Evolutionary conservation across 2,888 invertebrate species (phyloP), one percentile per base, ranked within the genome.

Genomic region (Rhamnusium bicolor): DNA sequence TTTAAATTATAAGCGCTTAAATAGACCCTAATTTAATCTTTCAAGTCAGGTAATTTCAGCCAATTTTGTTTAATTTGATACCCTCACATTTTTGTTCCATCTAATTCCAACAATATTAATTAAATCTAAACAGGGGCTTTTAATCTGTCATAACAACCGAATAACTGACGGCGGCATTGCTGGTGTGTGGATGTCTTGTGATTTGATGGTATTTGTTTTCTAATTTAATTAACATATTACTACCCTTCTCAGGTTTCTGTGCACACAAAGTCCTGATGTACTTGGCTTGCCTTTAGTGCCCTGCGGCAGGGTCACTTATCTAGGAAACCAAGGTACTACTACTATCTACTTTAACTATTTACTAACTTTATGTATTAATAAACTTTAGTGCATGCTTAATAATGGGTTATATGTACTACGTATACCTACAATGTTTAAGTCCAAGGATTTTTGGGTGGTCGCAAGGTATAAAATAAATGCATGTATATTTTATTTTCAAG

Each of bases 221-320:
- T 68, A 73, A 72, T 69, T 71, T 76, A 73, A 76, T 74, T 75
- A 74, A 73, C 70, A 70, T 72, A 69, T 75, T 73, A 73, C 75
- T 76, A 72, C 76, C 79, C 73, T 80, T 75, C 76, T 78, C 86
- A 89, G 89, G 88, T 89, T 89, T 85, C 86, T 89, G 82, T 88
- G 88, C 87, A 86, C 88, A 78, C 89, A 89, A 86, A 89, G 88
- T 85, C 89, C 89, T 77, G 89, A 89, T 82, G 89, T 89, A 80
- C 86, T 89, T 82, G 89, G 88, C 82, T 85, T 88, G 81, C 88
- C 88, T 84, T 86, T 88, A 85, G 88, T 88, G 81, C 87, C 88
- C 83, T 88, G 88, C 84, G 87, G 87, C 84, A 87, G 88, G 85
- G 84, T 88, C 79, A 87, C 87, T 81, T 87, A 87, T 86, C 85